Evolutionary conservation across 2,888 invertebrate species (phyloP).

Genomic region (Folsomia manolachei): DNA sequence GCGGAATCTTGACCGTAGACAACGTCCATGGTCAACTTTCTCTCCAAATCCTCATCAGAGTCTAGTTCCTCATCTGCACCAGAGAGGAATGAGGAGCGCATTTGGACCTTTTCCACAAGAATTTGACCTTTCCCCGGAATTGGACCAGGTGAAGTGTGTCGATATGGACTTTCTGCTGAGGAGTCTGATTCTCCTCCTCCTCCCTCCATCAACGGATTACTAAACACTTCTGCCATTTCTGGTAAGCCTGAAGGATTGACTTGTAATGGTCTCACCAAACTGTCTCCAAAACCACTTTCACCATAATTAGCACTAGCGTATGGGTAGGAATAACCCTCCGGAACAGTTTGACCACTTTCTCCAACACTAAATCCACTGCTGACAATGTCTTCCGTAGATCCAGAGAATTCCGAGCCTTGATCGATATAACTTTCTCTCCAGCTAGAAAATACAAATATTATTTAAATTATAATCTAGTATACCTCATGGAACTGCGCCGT

Average conservation of each 20-base stretch:
- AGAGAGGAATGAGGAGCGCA: constrained; percentile 40
- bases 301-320: constrained; percentile 20
- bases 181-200: constrained; percentile 32
- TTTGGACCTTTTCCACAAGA: constrained; percentile 46
- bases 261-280: constrained; percentile 41
- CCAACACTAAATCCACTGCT: background rate
- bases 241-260: constrained; percentile 19
- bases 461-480: constrained; percentile 19
- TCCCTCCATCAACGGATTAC: constrained; percentile 29
- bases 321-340: background rate
- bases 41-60: constrained; percentile 15
- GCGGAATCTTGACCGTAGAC: background rate
- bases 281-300: constrained; percentile 28
- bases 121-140: constrained; percentile 34
- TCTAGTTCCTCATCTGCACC: constrained; percentile 35
- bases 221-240: background rate
- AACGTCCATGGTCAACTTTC: constrained; percentile 6
- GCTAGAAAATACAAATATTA: too few species aligned
- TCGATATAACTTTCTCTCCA: constrained; percentile 50
- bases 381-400: constrained; percentile 38
- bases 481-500: background rate
- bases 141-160: constrained; percentile 21
- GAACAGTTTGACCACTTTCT: background rate
- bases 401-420: constrained; percentile 45
- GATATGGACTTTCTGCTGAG: too few species aligned